phyloP scores from a whole-genome alignment of 1,140 invertebrate species.

The Cheumatopsyche charites region DNA sequence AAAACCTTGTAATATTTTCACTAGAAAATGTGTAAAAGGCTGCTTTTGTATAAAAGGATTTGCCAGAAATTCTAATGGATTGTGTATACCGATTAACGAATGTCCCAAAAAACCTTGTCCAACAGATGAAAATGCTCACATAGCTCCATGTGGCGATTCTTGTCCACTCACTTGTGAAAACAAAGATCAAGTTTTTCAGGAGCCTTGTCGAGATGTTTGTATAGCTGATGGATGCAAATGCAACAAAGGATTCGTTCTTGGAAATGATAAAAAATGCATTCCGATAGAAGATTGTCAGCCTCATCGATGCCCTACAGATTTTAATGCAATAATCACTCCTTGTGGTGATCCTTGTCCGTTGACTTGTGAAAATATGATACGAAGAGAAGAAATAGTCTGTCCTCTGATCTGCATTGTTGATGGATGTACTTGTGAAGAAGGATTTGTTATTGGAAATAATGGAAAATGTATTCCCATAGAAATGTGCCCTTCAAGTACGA shows the following conservation, averaged over 20 bases:
- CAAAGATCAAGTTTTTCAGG: neutral
- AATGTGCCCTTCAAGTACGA: conserved; percentile 33
- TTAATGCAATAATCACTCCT: conserved; percentile 13
- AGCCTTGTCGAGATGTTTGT: conserved; percentile 20
- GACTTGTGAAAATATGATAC: conserved; percentile 14
- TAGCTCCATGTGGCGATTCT: neutral
- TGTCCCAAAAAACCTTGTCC: conserved; percentile 47
- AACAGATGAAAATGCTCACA: neutral
- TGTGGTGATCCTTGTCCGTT: conserved; percentile 40
- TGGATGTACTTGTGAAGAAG: conserved; percentile 32
- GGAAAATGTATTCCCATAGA: conserved; percentile 27
- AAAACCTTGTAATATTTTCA: conserved; percentile 57
- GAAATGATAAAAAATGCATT: neutral
- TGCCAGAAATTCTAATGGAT: conserved; percentile 53
- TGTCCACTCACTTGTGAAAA: neutral
- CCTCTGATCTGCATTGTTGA: conserved; percentile 29
- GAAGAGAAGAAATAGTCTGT: neutral
- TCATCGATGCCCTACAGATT: neutral
- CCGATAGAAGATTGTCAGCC: neutral
- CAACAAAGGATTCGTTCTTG: conserved; percentile 18
- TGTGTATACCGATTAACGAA: conserved; percentile 55
- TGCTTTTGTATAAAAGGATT: conserved; percentile 62
- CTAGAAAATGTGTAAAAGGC: conserved; percentile 58
- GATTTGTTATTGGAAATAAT: conserved; percentile 11
- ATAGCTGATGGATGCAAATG: conserved; percentile 33